Percentiles rank a stretch among this genome's conserved stretches.
phyloP scores from a whole-genome alignment of 2,797 vertebrate genomes.

The Crocidura indochinensis region DNA sequence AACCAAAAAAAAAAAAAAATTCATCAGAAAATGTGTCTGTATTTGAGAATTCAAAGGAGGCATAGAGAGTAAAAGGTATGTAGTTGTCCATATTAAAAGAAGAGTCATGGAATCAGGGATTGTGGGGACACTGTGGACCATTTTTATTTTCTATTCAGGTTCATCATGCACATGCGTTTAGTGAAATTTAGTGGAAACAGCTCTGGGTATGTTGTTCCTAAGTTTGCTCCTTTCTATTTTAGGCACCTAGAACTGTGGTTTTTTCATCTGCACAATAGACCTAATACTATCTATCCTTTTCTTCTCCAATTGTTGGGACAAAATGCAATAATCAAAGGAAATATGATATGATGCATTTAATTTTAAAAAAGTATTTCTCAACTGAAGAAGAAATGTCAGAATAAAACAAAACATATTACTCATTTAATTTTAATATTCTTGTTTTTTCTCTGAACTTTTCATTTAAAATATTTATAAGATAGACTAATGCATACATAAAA shows the following conservation, averaged over 20 bases:
- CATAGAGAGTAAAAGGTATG: not conserved
- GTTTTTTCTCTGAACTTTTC: not conserved
- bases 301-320: constrained; percentile 4
- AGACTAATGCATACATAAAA: constrained; percentile 4
- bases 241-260: not conserved
- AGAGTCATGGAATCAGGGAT: not conserved
- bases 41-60: not conserved
- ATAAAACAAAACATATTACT: not conserved
- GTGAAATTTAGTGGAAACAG: not conserved
- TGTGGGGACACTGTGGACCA: not conserved
- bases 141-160: not conserved
- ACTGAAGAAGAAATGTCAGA: constrained; percentile 3
- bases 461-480: not conserved
- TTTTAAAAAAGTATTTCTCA: not conserved
- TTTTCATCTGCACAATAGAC: constrained; percentile 35
- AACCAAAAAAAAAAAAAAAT: too few relatives aligned
- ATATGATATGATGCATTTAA: constrained; percentile 6
- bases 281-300: not conserved
- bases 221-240: not conserved
- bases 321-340: constrained; percentile 40
- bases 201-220: not conserved
- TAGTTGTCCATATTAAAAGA: constrained; percentile 2
- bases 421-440: not conserved
- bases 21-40: not conserved
- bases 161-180: not conserved